Percentiles rank a stretch among this genome's conserved stretches.
Conservation (phyloP, 2,797 vertebrate genomes). For the Sylvilagus floridanus region DNA sequence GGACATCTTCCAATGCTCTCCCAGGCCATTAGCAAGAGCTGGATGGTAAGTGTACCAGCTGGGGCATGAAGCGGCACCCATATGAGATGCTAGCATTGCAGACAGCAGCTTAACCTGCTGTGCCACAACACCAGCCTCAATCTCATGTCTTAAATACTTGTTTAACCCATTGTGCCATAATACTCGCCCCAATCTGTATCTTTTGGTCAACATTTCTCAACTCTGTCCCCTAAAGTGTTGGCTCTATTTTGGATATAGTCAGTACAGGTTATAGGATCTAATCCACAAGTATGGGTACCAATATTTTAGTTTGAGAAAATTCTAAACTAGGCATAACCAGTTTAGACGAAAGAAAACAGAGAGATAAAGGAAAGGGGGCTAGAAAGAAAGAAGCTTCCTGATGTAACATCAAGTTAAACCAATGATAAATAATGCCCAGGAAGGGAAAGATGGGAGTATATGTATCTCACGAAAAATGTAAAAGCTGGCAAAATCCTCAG, state of each 20-base stretch:
- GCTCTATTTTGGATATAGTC: background rate
- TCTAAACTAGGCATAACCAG: background rate
- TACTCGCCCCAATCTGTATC: no score
- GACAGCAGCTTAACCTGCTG: no score
- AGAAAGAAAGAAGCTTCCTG: background rate
- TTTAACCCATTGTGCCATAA: no score
- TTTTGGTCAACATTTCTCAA: background rate
- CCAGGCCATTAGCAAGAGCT: no score
- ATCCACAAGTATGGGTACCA: background rate
- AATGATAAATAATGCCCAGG: background rate
- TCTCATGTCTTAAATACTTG: no score
- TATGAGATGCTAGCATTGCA: no score
- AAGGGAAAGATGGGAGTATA: background rate
- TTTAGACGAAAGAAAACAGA: background rate
- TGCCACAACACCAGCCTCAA: no score
- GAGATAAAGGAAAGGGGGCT: background rate
- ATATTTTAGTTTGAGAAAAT: constrained; percentile 3
- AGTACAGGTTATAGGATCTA: background rate
- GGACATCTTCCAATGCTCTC: no score
- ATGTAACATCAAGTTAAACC: background rate
- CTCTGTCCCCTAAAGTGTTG: background rate
- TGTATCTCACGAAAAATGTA: background rate
- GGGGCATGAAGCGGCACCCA: no score
- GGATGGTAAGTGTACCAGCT: no score
- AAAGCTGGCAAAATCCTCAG: background rate